phyloP scores from a whole-genome alignment of 2,888 invertebrate genomes.

The Apamea crenata region DNA sequence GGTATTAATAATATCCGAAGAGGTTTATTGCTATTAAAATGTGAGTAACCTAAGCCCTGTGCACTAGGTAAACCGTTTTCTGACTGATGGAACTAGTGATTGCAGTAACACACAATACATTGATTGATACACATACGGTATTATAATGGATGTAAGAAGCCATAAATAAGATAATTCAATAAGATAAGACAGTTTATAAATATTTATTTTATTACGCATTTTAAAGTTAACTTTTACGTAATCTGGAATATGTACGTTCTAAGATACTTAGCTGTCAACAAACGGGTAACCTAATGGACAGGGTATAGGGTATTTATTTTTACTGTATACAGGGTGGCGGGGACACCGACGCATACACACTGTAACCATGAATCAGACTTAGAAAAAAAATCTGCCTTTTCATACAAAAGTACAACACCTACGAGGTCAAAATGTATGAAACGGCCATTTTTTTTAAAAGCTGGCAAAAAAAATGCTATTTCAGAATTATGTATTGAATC shows the following conservation, averaged over 20 bases:
- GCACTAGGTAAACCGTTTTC: no score
- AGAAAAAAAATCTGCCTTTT: not conserved
- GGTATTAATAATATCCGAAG: conserved; percentile 2
- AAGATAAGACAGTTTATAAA: no score
- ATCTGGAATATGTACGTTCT: no score
- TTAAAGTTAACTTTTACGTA: no score
- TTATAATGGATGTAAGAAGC: no score
- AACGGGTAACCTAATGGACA: no score
- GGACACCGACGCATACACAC: not conserved
- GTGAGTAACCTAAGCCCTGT: not conserved
- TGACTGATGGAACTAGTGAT: no score
- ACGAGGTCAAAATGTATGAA: not conserved
- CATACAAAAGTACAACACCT: not conserved
- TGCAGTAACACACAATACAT: no score
- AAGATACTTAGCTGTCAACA: no score
- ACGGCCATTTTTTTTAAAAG: not conserved
- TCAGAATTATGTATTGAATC: not conserved
- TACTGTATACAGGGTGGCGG: not conserved
- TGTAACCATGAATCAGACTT: not conserved
- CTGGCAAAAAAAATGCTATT: not conserved
- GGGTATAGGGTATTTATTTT: conserved; percentile 12
- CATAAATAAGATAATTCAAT: no score
- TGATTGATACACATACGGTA: no score
- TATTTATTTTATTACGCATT: no score
- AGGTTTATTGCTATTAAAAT: not conserved